Conservation (phyloP, 1,140 invertebrate genomes). For the Dysdera silvatica region DNA sequence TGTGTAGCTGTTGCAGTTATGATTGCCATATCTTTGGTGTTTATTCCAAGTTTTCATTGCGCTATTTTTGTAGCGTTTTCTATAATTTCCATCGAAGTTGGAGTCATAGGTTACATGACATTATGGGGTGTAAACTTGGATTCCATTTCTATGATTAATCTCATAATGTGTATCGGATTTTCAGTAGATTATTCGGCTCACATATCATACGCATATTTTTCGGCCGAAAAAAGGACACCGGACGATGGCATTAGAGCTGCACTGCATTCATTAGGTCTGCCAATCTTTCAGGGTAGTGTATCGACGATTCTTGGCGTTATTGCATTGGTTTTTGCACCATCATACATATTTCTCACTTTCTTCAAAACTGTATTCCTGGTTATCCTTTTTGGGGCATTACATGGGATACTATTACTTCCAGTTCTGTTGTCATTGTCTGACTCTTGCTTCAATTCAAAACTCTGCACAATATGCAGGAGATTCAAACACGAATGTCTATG, state of each 20-base stretch:
- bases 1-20: slow-evolving; percentile 83
- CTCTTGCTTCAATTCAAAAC: slow-evolving; percentile 18
- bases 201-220: slow-evolving; percentile 94
- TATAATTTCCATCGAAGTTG: slow-evolving; percentile 88
- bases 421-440: slow-evolving; percentile 65
- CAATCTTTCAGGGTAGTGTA: slow-evolving; percentile 86
- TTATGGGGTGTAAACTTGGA: slow-evolving; percentile 91
- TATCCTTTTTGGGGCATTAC: slow-evolving; percentile 86
- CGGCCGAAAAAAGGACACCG: slow-evolving; percentile 49
- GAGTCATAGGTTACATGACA: slow-evolving; percentile 93
- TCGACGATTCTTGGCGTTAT: slow-evolving; percentile 87
- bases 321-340: slow-evolving; percentile 77
- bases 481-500: neutral
- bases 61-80: slow-evolving; percentile 91
- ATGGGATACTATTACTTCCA: slow-evolving; percentile 83
- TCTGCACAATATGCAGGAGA: slow-evolving; percentile 1
- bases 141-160: slow-evolving; percentile 96
- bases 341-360: slow-evolving; percentile 96
- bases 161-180: slow-evolving; percentile 98
- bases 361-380: slow-evolving; percentile 97
- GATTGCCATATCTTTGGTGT: slow-evolving; percentile 93
- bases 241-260: slow-evolving; percentile 70
- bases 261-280: slow-evolving; percentile 79
- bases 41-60: slow-evolving; percentile 88
- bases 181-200: slow-evolving; percentile 96